phyloP scores from a whole-genome alignment of 1,140 invertebrate genomes.

The Drosophila chauvacae region DNA sequence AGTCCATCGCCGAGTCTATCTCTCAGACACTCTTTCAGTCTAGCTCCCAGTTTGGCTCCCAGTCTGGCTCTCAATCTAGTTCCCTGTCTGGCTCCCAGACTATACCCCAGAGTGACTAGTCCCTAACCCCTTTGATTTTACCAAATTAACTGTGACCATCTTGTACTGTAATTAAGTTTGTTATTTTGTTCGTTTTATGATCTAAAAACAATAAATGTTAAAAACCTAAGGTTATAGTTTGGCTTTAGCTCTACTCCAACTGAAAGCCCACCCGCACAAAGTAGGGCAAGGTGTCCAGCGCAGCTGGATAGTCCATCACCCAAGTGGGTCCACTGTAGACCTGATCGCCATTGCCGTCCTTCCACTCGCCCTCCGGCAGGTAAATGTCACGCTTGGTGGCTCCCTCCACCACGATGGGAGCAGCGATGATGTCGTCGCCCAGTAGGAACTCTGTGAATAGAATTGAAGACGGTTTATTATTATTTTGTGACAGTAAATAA shows the following conservation, averaged over 20 bases:
- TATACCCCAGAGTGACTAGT: background rate
- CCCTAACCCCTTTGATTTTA: slow-evolving; percentile 1
- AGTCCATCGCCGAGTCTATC: background rate
- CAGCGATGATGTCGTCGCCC: slow-evolving; percentile 93
- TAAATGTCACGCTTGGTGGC: slow-evolving; percentile 90
- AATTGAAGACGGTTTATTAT: background rate
- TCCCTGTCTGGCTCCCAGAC: background rate
- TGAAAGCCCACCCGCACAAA: slow-evolving; percentile 85
- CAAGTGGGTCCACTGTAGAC: slow-evolving; percentile 87
- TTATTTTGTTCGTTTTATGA: slow-evolving; percentile 23
- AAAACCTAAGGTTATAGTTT: background rate
- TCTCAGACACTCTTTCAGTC: background rate
- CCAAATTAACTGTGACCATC: slow-evolving; percentile 58
- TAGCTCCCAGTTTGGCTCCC: background rate
- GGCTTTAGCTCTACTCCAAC: slow-evolving; percentile 22
- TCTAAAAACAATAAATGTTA: slow-evolving; percentile 11
- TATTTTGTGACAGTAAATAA: background rate
- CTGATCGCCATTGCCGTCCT: slow-evolving; percentile 85
- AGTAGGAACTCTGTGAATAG: slow-evolving; percentile 90
- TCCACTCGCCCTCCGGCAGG: slow-evolving; percentile 90
- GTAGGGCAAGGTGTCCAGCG: slow-evolving; percentile 88
- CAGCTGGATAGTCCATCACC: slow-evolving; percentile 88
- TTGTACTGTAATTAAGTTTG: slow-evolving; percentile 8
- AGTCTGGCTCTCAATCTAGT: background rate
- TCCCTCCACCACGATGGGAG: slow-evolving; percentile 90